Evolutionary conservation across 2,797 vertebrate species (phyloP).

Genomic region (Rhodeus uyekii): DNA sequence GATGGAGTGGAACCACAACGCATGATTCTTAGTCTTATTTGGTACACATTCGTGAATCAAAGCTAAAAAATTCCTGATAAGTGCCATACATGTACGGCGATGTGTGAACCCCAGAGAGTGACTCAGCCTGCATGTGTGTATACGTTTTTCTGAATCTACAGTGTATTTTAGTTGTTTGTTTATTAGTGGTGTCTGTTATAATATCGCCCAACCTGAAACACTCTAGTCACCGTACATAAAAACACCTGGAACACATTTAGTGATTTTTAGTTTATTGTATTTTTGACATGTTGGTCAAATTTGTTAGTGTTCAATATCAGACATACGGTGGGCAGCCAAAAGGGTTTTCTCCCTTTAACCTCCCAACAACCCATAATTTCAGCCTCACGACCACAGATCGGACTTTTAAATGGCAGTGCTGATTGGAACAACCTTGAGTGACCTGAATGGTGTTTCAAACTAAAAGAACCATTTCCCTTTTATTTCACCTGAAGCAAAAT

Average conservation of each 20-base stretch:
- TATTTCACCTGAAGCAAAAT: neutral
- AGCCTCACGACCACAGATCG: neutral
- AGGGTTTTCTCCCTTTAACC: neutral
- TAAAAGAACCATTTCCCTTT: neutral
- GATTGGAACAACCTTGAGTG: constrained; percentile 14
- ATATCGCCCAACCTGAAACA: neutral
- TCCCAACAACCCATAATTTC: neutral
- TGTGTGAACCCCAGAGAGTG: constrained; percentile 51
- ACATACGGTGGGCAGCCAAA: neutral
- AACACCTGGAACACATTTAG: too few species aligned
- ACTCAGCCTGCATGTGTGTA: too few species aligned
- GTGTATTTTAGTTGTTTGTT: neutral
- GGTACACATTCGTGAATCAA: constrained; percentile 58
- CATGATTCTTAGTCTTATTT: constrained; percentile 58
- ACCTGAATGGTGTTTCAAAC: neutral
- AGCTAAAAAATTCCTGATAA: constrained; percentile 67
- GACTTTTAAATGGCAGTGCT: constrained; percentile 39
- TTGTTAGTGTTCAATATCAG: neutral
- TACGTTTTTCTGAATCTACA: too few species aligned
- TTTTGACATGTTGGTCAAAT: neutral
- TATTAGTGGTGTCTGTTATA: neutral
- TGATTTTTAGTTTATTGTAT: neutral
- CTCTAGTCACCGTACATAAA: too few species aligned
- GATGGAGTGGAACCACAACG: constrained; percentile 51
- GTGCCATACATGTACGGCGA: constrained; percentile 52